phyloP scores from a whole-genome alignment of 2,888 invertebrate species.

The Schrankia costaestrigalis region DNA sequence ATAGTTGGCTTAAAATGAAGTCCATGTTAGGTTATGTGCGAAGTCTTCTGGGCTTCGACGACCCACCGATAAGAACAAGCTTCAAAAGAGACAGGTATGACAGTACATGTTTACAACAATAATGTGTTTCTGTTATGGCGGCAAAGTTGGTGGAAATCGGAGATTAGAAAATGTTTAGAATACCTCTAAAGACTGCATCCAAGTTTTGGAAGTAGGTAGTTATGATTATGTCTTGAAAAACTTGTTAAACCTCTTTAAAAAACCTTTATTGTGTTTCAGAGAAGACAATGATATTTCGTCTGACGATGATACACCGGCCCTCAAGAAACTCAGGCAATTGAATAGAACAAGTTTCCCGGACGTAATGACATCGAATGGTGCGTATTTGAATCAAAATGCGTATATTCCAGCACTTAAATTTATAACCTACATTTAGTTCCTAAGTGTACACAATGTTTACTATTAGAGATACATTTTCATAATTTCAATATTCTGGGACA shows the following conservation, averaged over 20 bases:
- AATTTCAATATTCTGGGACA: too few relatives aligned
- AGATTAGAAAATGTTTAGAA: slow-evolving; percentile 51
- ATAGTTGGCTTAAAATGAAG: slow-evolving; percentile 63
- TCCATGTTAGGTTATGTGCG: slow-evolving; percentile 69
- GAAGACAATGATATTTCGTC: slow-evolving; percentile 62
- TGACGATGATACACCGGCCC: slow-evolving; percentile 63
- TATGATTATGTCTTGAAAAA: too few relatives aligned
- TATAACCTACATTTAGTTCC: too few relatives aligned
- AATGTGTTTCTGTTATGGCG: slow-evolving; percentile 72
- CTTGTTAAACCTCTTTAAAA: slow-evolving; percentile 10
- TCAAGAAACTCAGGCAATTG: slow-evolving; percentile 63
- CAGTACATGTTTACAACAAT: slow-evolving; percentile 73
- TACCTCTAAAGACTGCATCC: slow-evolving; percentile 59
- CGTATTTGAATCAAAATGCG: too few relatives aligned
- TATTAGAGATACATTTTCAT: too few relatives aligned
- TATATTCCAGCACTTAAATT: too few relatives aligned
- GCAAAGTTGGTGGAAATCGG: slow-evolving; percentile 56
- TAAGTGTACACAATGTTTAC: too few relatives aligned
- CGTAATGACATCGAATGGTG: slow-evolving; percentile 59
- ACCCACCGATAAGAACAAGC: slow-evolving; percentile 49
- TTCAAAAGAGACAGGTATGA: slow-evolving; percentile 77
- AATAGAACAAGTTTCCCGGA: slow-evolving; percentile 59
- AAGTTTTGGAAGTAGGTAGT: slow-evolving; percentile 67
- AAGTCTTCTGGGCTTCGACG: slow-evolving; percentile 60
- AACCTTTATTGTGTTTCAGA: slow-evolving; percentile 49